Evolutionary conservation across 1,140 invertebrate species (phyloP).

Genomic region (Cydia fagiglandana): DNA sequence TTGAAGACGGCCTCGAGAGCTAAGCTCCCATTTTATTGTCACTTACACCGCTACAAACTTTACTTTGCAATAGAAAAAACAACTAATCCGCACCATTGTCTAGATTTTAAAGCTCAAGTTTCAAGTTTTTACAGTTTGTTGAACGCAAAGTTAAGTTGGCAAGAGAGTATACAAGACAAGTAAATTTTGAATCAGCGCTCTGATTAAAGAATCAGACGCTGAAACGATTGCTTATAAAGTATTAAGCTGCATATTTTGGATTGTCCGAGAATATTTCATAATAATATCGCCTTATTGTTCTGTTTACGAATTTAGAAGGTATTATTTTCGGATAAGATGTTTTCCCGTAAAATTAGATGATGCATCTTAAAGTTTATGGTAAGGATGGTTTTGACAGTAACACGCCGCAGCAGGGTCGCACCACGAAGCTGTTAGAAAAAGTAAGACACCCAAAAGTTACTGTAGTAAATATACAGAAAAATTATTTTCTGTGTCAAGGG

Average conservation of each 20-base stretch:
- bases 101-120: constrained; percentile 41
- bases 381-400: too few relatives aligned
- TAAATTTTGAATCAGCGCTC: constrained; percentile 63
- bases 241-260: constrained; percentile 61
- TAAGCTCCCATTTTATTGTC: constrained; percentile 77
- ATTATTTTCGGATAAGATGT: constrained; percentile 33
- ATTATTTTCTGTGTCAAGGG: too few relatives aligned
- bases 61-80: constrained; percentile 60
- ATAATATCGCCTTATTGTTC: constrained; percentile 51
- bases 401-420: too few relatives aligned
- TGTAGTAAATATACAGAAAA: too few relatives aligned
- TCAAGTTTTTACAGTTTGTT: constrained; percentile 29
- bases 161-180: constrained; percentile 49
- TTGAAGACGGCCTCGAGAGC: constrained; percentile 73
- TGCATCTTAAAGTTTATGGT: neutral
- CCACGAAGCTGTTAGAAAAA: too few relatives aligned
- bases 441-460: too few relatives aligned
- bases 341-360: neutral
- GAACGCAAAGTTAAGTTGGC: constrained; percentile 37
- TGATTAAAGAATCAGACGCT: constrained; percentile 65
- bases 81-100: constrained; percentile 37
- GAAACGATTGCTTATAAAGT: constrained; percentile 67
- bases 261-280: constrained; percentile 64
- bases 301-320: constrained; percentile 38
- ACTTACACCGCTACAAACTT: constrained; percentile 72